phyloP scores from a whole-genome alignment of 2,113 vertebrate genomes.

The Conger conger region DNA sequence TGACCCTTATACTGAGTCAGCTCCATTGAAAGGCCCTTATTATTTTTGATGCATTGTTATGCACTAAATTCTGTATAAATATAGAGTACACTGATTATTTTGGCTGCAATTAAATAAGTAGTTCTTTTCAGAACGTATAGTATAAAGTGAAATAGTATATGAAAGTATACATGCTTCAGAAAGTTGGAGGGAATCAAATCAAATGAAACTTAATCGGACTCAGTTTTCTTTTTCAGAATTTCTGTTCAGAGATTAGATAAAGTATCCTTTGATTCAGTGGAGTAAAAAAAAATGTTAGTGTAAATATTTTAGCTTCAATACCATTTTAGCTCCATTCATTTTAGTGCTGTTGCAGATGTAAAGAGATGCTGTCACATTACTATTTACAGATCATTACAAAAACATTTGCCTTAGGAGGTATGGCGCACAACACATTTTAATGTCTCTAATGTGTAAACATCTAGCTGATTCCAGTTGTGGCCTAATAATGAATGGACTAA shows the following conservation, averaged over 20 bases:
- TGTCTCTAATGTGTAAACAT: constrained; percentile 16
- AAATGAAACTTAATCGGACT: not conserved
- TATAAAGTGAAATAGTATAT: not conserved
- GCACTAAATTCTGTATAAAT: constrained; percentile 14
- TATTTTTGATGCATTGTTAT: not conserved
- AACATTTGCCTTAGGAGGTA: not conserved
- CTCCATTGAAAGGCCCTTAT: not conserved
- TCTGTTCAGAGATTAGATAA: not conserved
- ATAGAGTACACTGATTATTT: not conserved
- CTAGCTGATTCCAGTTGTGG: not conserved
- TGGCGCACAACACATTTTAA: not conserved
- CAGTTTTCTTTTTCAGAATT: not conserved
- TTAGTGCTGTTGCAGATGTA: not conserved
- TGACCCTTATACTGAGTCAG: not conserved
- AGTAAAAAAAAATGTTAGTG: not conserved
- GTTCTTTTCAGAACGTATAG: not conserved
- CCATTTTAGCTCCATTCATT: not conserved
- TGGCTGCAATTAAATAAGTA: not conserved
- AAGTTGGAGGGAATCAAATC: not conserved
- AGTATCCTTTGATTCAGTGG: too few relatives aligned
- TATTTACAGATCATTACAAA: not conserved
- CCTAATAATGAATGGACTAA: constrained; percentile 25
- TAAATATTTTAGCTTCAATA: not conserved
- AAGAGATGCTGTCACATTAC: not conserved
- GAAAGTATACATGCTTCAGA: not conserved